phyloP scores from a whole-genome alignment of 2,888 invertebrate genomes.

The Pomacea canaliculata region DNA sequence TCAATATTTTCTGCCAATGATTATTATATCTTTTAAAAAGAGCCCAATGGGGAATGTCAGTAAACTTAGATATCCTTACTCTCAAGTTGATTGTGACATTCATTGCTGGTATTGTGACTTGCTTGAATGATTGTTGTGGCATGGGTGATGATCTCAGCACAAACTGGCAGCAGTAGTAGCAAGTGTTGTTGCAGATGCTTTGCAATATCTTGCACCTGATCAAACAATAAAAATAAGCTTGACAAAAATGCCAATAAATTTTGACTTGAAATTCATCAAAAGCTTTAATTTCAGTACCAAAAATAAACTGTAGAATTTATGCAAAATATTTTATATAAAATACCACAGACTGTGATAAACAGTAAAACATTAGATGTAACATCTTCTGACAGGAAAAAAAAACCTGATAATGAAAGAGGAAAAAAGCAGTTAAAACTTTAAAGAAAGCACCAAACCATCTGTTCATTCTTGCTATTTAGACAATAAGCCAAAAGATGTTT shows the following conservation, averaged over 20 bases:
- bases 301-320: background rate
- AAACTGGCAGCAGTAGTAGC: slow-evolving; percentile 61
- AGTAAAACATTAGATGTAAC: too few relatives aligned
- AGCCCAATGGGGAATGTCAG: too few relatives aligned
- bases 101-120: slow-evolving; percentile 1
- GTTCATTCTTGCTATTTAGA: slow-evolving; percentile 36
- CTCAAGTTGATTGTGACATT: slow-evolving; percentile 17
- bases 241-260: background rate
- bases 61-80: background rate
- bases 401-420: too few relatives aligned
- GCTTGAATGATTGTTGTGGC: slow-evolving; percentile 30
- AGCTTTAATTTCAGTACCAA: background rate
- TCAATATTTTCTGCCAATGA: too few relatives aligned
- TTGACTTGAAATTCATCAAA: too few relatives aligned
- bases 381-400: too few relatives aligned
- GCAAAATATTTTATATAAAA: background rate
- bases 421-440: too few relatives aligned
- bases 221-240: background rate
- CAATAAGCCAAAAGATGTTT: slow-evolving; percentile 75
- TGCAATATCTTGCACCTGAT: slow-evolving; percentile 37
- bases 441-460: slow-evolving; percentile 1
- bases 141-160: slow-evolving; percentile 56
- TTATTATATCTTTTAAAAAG: too few relatives aligned
- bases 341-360: background rate
- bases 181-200: slow-evolving; percentile 68